Evolutionary conservation across 2,113 vertebrate genomes (phyloP).

Genomic region (Boleophthalmus pectinirostris): DNA sequence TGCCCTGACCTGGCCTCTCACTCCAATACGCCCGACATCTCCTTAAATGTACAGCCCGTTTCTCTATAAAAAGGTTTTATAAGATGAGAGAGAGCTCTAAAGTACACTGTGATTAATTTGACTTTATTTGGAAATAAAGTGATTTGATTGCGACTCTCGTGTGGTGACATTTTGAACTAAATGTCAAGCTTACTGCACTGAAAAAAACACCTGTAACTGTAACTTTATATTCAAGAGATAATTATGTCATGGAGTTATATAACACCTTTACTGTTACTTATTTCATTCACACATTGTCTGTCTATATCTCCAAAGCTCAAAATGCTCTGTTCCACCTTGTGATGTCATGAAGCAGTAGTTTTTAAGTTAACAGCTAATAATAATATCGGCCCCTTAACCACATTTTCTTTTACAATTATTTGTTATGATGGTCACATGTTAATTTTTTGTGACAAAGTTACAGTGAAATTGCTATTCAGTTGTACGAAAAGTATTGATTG

Average conservation of each 20-base stretch:
- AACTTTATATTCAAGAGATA: not conserved
- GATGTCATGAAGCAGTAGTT: too few species aligned
- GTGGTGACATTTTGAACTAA: not conserved
- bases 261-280: too few species aligned
- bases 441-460: too few species aligned
- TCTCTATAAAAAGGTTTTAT: conserved; percentile 11
- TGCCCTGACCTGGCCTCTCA: conserved; percentile 30
- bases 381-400: too few species aligned
- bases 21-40: conserved; percentile 32
- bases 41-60: conserved; percentile 59
- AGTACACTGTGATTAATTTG: conserved; percentile 2
- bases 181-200: not conserved
- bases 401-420: too few species aligned
- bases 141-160: not conserved
- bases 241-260: not conserved
- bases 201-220: not conserved
- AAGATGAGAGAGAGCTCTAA: not conserved
- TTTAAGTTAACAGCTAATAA: too few species aligned
- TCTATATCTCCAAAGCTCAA: too few species aligned
- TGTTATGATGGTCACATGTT: too few species aligned
- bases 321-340: too few species aligned
- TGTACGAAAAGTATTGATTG: too few species aligned
- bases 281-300: too few species aligned
- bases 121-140: not conserved
- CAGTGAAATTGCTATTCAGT: too few species aligned